These are phyloP conservation scores for Neoarius graeffei DNA, from an alignment of 2,113 vertebrate genomes.

Conservation along the genomic window DNA sequence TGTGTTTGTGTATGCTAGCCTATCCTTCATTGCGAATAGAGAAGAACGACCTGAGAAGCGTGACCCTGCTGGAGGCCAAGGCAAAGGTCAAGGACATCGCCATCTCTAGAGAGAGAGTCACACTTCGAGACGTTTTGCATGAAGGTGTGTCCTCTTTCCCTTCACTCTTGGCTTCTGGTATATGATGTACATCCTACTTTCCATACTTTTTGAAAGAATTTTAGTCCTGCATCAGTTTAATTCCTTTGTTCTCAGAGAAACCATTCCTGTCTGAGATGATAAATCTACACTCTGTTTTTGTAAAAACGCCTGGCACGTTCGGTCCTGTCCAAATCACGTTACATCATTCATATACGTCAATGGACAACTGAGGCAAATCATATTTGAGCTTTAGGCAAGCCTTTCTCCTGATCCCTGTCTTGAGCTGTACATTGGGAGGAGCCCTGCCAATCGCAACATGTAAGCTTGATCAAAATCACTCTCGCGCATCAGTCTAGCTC, in stretches of 20 bases:
- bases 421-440: slow-evolving; percentile 5
- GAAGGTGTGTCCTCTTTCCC: slow-evolving; percentile 23
- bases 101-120: slow-evolving; percentile 94
- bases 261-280: neutral
- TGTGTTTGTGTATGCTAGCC: slow-evolving; percentile 72
- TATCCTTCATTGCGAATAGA: slow-evolving; percentile 95
- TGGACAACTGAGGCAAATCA: neutral
- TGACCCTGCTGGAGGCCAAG: slow-evolving; percentile 93
- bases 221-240: neutral
- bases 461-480: slow-evolving; percentile 24
- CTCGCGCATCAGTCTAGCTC: neutral
- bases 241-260: neutral
- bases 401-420: neutral
- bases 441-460: neutral
- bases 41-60: slow-evolving; percentile 97
- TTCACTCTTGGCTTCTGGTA: neutral
- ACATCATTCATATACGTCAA: slow-evolving; percentile 13
- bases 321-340: slow-evolving; percentile 27
- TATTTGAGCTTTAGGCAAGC: slow-evolving; percentile 26
- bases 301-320: slow-evolving; percentile 7
- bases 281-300: neutral
- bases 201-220: neutral
- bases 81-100: slow-evolving; percentile 97
- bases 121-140: slow-evolving; percentile 89
- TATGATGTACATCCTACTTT: neutral